Conservation (phyloP, 2,888 invertebrate species). For the Drosophila ezoana region DNA sequence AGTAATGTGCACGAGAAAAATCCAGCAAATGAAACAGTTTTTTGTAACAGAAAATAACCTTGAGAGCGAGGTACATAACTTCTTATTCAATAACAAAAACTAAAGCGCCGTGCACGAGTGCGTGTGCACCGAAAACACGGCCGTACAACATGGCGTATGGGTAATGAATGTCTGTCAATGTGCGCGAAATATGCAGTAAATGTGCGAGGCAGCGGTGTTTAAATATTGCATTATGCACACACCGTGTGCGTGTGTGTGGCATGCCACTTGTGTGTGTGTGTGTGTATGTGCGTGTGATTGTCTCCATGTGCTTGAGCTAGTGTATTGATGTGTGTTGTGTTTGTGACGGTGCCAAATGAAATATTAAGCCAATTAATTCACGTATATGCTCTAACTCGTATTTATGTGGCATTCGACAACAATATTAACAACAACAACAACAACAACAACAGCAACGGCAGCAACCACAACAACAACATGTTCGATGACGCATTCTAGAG, state of each 20-base stretch:
- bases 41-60: conserved; percentile 71
- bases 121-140: conserved; percentile 54
- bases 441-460: conserved; percentile 13
- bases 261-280: conserved; percentile 21
- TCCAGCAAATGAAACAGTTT: conserved; percentile 37
- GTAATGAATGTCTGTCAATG: conserved; percentile 36
- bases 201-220: conserved; percentile 51
- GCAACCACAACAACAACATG: conserved; percentile 38
- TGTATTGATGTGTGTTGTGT: conserved; percentile 16
- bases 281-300: conserved; percentile 10
- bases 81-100: conserved; percentile 13
- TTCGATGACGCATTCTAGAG: conserved; percentile 83
- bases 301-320: conserved; percentile 28
- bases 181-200: conserved; percentile 63
- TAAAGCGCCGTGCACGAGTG: conserved; percentile 36
- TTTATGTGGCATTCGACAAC: conserved; percentile 36
- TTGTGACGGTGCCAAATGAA: conserved; percentile 62
- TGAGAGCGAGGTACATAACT: conserved; percentile 47
- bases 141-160: conserved; percentile 70
- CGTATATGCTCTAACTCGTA: conserved; percentile 37
- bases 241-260: conserved; percentile 29
- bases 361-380: conserved; percentile 64
- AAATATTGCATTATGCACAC: conserved; percentile 39
- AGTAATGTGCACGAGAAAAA: conserved; percentile 40
- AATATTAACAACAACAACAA: conserved; percentile 7